phyloP scores from a whole-genome alignment of 2,113 vertebrate genomes.

The Hippocampus comes region DNA sequence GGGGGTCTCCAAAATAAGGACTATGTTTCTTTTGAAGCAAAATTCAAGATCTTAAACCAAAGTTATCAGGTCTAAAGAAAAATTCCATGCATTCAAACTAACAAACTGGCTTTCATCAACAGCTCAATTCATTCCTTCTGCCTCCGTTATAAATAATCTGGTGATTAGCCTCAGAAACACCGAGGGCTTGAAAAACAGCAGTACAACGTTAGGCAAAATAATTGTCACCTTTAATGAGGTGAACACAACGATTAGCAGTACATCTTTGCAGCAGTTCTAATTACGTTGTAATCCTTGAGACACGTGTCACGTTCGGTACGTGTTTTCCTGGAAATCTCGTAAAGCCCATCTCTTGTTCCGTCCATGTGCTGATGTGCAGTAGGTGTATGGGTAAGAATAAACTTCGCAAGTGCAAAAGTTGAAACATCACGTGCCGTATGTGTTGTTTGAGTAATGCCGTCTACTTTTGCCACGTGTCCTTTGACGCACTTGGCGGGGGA shows the following conservation, averaged over 20 bases:
- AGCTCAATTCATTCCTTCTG: constrained; percentile 1
- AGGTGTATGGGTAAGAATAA: constrained; percentile 24
- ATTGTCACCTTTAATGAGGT: not conserved
- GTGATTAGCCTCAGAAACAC: not conserved
- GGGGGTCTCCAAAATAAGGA: constrained; percentile 17
- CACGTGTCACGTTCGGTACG: not conserved
- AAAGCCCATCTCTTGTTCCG: not conserved
- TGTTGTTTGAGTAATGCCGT: not conserved
- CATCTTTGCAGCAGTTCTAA: not conserved
- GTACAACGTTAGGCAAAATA: not conserved
- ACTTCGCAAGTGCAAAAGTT: constrained; percentile 12
- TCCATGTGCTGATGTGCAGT: not conserved
- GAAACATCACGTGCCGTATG: constrained; percentile 25
- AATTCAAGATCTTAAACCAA: not conserved
- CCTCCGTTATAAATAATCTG: not conserved
- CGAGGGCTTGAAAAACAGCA: not conserved
- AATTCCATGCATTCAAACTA: not conserved
- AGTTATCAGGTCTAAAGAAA: not conserved
- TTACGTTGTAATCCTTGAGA: constrained; percentile 19
- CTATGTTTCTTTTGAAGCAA: not conserved
- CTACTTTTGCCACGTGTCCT: constrained; percentile 6
- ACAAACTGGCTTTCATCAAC: not conserved
- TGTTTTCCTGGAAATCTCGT: not conserved
- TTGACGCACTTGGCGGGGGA: constrained; percentile 8
- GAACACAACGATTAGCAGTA: not conserved